These are phyloP conservation scores for Erpornis zantholeuca DNA, from an alignment of 2,113 vertebrate genomes.

Conservation along the genomic window DNA sequence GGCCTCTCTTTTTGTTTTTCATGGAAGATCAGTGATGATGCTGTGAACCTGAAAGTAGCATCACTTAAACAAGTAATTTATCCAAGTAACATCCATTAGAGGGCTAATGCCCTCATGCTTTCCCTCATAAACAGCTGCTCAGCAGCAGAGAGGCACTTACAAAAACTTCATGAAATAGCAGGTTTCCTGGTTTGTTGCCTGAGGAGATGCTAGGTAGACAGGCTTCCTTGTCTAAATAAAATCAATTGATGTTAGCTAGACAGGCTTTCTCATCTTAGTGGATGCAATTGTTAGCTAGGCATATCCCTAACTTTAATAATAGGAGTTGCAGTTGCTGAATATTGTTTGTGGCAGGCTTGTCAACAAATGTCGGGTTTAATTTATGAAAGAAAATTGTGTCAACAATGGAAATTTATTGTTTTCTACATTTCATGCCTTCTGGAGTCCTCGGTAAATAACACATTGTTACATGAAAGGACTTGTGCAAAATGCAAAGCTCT, in stretches of 20 bases:
- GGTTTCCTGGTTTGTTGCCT: not conserved
- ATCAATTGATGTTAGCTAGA: slow-evolving; percentile 10
- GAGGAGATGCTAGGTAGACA: slow-evolving; percentile 4
- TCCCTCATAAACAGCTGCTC: not conserved
- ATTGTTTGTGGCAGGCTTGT: slow-evolving; percentile 42
- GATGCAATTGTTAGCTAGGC: not conserved
- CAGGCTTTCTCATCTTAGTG: not conserved
- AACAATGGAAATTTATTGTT: slow-evolving; percentile 38
- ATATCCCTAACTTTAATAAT: slow-evolving; percentile 20
- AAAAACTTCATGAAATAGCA: not conserved
- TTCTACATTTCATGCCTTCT: slow-evolving; percentile 31
- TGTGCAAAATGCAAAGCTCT: not conserved
- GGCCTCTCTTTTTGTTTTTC: not conserved
- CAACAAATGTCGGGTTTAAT: slow-evolving; percentile 42
- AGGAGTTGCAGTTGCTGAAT: not conserved
- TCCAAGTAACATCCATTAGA: not conserved
- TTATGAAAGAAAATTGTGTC: not conserved
- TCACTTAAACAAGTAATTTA: not conserved
- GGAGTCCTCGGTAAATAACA: not conserved
- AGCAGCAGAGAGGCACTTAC: not conserved
- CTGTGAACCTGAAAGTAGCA: not conserved
- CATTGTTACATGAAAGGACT: not conserved
- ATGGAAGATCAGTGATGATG: not conserved
- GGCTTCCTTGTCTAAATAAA: slow-evolving; percentile 22
- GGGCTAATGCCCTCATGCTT: not conserved